phyloP scores from a whole-genome alignment of 30 jellyfish, hydroid and myxozoan genomes.

The Clytia hemisphaerica region DNA sequence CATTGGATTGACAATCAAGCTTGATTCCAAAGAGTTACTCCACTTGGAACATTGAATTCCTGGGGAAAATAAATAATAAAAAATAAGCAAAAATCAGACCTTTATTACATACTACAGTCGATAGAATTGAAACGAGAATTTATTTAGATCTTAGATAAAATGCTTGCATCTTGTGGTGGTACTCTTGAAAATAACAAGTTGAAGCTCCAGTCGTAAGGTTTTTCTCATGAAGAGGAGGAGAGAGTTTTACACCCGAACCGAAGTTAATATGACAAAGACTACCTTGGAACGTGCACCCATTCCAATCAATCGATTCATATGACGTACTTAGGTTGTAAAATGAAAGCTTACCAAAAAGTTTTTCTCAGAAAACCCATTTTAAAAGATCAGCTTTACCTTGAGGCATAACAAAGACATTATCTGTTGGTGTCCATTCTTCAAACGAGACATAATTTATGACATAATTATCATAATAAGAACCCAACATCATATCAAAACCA shows the following conservation, averaged over 20 bases:
- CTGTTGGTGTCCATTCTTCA: conserved; percentile 78
- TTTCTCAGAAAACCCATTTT: too few relatives aligned
- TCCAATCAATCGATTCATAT: too few relatives aligned
- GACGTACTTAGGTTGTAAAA: too few relatives aligned
- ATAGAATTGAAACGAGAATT: neutral
- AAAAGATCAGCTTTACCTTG: conserved; percentile 33
- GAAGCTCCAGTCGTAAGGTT: too few relatives aligned
- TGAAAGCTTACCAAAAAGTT: too few relatives aligned
- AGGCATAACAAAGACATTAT: conserved; percentile 47
- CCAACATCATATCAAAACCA: conserved; percentile 92
- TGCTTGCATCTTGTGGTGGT: too few relatives aligned
- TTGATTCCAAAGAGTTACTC: conserved; percentile 72
- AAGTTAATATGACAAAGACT: too few relatives aligned
- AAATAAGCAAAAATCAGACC: neutral
- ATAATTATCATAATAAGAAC: conserved; percentile 92
- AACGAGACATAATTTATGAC: conserved; percentile 79
- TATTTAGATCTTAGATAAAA: too few relatives aligned
- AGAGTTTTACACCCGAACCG: too few relatives aligned
- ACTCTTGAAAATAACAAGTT: too few relatives aligned
- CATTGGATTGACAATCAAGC: conserved; percentile 88
- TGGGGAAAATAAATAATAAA: conserved; percentile 1
- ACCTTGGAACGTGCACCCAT: too few relatives aligned
- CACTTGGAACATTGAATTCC: conserved; percentile 77
- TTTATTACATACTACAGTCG: neutral
- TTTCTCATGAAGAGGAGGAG: too few relatives aligned